Percentiles rank a stretch among this genome's conserved stretches.
Evolutionary conservation across 2,797 vertebrate species (phyloP).

Genomic region (Momotus momota): DNA sequence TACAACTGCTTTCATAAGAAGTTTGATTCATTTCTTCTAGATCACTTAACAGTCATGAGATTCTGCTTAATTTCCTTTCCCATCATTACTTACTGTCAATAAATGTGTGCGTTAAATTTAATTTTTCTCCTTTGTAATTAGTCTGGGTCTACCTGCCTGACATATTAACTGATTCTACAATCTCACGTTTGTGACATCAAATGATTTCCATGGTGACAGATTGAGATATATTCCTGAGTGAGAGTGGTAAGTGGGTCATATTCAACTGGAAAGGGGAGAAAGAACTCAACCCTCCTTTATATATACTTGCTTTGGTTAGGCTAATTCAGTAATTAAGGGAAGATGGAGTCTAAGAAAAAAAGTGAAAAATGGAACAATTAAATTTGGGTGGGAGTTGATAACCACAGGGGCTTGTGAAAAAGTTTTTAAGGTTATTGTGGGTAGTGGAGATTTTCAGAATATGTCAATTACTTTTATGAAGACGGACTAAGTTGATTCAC

Average conservation of each 20-base stretch:
- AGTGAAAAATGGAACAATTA: not conserved
- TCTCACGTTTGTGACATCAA: slow-evolving; percentile 5
- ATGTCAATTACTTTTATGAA: not conserved
- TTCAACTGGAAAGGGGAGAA: not conserved
- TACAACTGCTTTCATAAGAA: not conserved
- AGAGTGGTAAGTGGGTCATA: not conserved
- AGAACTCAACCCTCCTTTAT: not conserved
- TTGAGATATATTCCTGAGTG: not conserved
- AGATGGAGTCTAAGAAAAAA: not conserved
- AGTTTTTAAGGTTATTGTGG: not conserved
- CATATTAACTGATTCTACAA: slow-evolving; percentile 17
- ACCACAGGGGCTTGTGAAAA: not conserved
- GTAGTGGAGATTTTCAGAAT: not conserved
- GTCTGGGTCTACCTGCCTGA: slow-evolving; percentile 22
- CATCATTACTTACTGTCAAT: slow-evolving; percentile 5
- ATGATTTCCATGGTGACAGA: slow-evolving; percentile 41
- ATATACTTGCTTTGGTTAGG: not conserved
- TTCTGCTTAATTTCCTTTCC: not conserved
- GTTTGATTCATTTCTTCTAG: slow-evolving; percentile 31
- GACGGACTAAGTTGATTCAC: not conserved
- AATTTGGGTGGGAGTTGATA: not conserved
- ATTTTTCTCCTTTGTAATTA: slow-evolving; percentile 1
- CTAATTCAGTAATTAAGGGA: not conserved
- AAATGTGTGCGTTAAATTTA: not conserved
- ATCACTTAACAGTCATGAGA: slow-evolving; percentile 3